A percentile compares a stretch with the other conserved stretches of the same genome.
phyloP scores from a whole-genome alignment of 2,797 vertebrate species.

The Acanthurus leucopareius region DNA sequence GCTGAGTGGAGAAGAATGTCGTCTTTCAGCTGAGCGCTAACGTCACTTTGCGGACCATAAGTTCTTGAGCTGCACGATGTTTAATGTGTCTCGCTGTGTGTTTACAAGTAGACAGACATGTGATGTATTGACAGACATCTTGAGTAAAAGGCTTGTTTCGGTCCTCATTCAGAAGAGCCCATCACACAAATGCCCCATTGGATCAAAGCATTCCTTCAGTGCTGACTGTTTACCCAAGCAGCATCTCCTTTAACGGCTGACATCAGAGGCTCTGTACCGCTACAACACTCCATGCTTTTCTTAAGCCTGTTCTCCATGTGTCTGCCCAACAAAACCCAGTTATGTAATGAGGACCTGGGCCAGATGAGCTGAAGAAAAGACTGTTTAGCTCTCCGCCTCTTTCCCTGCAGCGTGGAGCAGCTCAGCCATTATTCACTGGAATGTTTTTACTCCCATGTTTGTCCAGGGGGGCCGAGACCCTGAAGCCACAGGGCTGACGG shows the following conservation, averaged over 20 bases:
- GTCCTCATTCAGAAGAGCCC: slow-evolving; percentile 29
- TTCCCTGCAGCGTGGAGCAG: slow-evolving; percentile 56
- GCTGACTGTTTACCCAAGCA: slow-evolving; percentile 52
- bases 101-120: slow-evolving; percentile 16
- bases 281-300: slow-evolving; percentile 39
- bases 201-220: slow-evolving; percentile 58
- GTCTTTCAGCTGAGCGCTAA: slow-evolving; percentile 66
- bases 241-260: slow-evolving; percentile 46
- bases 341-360: slow-evolving; percentile 73
- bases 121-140: slow-evolving; percentile 33
- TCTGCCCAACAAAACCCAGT: slow-evolving; percentile 63
- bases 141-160: not conserved
- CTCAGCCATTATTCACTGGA: slow-evolving; percentile 68
- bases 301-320: slow-evolving; percentile 46
- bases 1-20: slow-evolving; percentile 68
- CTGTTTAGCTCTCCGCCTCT: slow-evolving; percentile 66
- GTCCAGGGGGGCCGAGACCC: slow-evolving; percentile 51
- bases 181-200: not conserved
- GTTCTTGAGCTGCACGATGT: slow-evolving; percentile 19
- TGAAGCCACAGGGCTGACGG: slow-evolving; percentile 32
- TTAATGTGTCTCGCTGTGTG: slow-evolving; percentile 25
- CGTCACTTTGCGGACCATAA: slow-evolving; percentile 46
- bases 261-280: slow-evolving; percentile 51
- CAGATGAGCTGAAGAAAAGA: slow-evolving; percentile 72
- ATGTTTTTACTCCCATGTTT: slow-evolving; percentile 71